Base-by-base conservation (phyloP, 2,797 vertebrate genomes). In the Oreortyx pictus region DNA sequence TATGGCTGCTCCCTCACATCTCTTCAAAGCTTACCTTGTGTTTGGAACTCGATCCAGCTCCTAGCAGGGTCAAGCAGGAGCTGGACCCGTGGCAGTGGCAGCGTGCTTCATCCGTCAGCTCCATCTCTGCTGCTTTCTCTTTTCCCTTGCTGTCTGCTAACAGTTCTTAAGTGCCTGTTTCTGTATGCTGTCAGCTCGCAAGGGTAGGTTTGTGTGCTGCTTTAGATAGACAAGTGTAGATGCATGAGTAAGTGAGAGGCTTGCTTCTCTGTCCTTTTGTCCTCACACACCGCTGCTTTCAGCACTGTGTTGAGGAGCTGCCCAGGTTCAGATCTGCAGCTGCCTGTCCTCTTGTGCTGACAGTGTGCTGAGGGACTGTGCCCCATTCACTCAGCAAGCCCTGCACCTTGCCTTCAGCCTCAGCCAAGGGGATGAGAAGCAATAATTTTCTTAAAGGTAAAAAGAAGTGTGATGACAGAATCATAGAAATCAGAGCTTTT, bases 231-330 rank as follows among this genome's bases (percentile, higher is more conserved):
- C 54, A 47, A 64, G 71, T 44, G 67, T 68, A 86, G 67, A 77
- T 43, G 75, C 71, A 57, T 87, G 82, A 80, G 6, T 87, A 87
- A 90, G 67, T 46, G 33, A 3, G 37, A 74, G 57, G 67, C 78
- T 82, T 5, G 12, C 72, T 92, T 86, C 81, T 81, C 80, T 88
- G 74, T 94, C 78, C 86, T 41, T 89, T 95, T 11, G 89, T 94
- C 90, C 89, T 95, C 94, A 82, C 73, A 39, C 62, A 33, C 31
- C 41, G 72, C 23, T 75, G 57, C 88, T 93, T 91, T 82, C 85
- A 64, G 8, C 44, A 62, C 12, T 75, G 11, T 67, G 52, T 43
- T 79, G 74, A 74, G 82, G 61, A 92, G 82, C 65, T 78, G n/a
- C 47, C 71, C 18, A 33, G 46, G 50, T 43, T 78, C 29, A 43